phyloP scores from a whole-genome alignment of 2,888 invertebrate species.

The Mythimna vitellina region DNA sequence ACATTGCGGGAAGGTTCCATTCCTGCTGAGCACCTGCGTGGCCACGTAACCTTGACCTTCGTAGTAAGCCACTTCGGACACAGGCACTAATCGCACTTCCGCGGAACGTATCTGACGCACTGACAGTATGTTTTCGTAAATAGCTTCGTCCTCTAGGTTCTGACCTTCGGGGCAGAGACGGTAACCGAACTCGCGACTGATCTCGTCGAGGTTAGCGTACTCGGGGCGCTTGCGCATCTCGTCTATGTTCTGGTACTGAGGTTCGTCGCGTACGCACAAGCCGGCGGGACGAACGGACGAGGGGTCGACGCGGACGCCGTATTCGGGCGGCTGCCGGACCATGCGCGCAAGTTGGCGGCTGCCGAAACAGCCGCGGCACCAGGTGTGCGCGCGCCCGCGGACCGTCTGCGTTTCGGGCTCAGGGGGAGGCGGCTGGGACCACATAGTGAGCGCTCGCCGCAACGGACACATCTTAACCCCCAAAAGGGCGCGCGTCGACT shows the following conservation, averaged over 20 bases:
- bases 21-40: slow-evolving; percentile 87
- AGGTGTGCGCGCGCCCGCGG: slow-evolving; percentile 81
- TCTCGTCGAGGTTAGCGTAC: slow-evolving; percentile 88
- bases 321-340: slow-evolving; percentile 85
- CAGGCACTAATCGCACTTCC: slow-evolving; percentile 89
- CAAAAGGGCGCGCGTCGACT: slow-evolving; percentile 90
- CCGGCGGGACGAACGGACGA: slow-evolving; percentile 81
- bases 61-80: slow-evolving; percentile 88
- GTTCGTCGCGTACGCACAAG: slow-evolving; percentile 84
- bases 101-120: slow-evolving; percentile 88
- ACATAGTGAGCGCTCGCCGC: slow-evolving; percentile 89
- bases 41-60: slow-evolving; percentile 89
- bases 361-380: slow-evolving; percentile 79
- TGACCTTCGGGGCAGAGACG: slow-evolving; percentile 89
- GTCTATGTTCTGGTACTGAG: slow-evolving; percentile 87
- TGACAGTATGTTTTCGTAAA: slow-evolving; percentile 88
- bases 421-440: slow-evolving; percentile 89
- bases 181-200: slow-evolving; percentile 89
- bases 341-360: slow-evolving; percentile 82
- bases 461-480: slow-evolving; percentile 90
- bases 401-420: slow-evolving; percentile 78
- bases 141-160: slow-evolving; percentile 89
- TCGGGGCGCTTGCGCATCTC: slow-evolving; percentile 87
- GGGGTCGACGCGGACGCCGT: slow-evolving; percentile 85
- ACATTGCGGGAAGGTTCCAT: slow-evolving; percentile 89